phyloP scores from a whole-genome alignment of 2,888 invertebrate species.

The Liopterus haemorrhoidalis region DNA sequence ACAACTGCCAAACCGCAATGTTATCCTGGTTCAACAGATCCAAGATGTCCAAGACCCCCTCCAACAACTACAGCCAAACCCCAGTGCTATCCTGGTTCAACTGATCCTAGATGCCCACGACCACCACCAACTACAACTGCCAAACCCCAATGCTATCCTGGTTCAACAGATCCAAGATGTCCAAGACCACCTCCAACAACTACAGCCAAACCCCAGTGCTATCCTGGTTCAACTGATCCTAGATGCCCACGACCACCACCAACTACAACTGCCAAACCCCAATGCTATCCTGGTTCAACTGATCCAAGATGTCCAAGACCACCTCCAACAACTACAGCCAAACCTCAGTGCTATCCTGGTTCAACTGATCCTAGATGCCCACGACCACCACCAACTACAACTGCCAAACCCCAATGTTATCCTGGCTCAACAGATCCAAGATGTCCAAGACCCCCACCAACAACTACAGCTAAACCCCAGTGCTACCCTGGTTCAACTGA shows the following conservation, averaged over 20 bases:
- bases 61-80: conserved; percentile 40
- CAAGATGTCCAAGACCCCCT: conserved; percentile 33
- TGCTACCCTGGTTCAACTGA: conserved; percentile 37
- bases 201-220: conserved; percentile 39
- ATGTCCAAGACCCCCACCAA: conserved; percentile 33
- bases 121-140: conserved; percentile 34
- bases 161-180: conserved; percentile 35
- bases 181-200: conserved; percentile 33
- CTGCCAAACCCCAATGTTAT: conserved; percentile 39
- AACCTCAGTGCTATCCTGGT: conserved; percentile 39
- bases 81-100: conserved; percentile 35
- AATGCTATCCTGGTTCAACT: conserved; percentile 35
- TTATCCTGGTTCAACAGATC: conserved; percentile 37
- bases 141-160: conserved; percentile 40
- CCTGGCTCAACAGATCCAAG: conserved; percentile 37
- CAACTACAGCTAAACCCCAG: conserved; percentile 39
- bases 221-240: conserved; percentile 37
- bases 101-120: conserved; percentile 34
- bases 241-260: conserved; percentile 33
- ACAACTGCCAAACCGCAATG: conserved; percentile 39
- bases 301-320: conserved; percentile 36
- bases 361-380: conserved; percentile 36
- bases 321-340: conserved; percentile 35
- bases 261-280: conserved; percentile 39
- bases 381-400: conserved; percentile 33